Conservation (phyloP, 2,113 vertebrate species). For the Sterna hirundo region DNA sequence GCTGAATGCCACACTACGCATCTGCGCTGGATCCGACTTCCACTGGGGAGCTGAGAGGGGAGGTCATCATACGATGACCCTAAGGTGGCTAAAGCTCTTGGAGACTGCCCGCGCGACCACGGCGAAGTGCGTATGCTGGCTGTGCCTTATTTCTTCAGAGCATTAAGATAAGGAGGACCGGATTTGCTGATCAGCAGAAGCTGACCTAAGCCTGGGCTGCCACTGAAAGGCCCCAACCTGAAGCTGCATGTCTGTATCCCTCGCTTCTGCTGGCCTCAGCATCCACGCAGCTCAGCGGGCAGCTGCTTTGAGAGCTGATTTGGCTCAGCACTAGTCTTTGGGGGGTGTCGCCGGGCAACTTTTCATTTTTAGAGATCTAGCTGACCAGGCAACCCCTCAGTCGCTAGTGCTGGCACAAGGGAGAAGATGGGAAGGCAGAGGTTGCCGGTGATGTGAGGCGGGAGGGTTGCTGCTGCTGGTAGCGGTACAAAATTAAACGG, state of each 20-base stretch:
- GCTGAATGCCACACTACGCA: neutral
- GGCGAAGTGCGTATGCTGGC: neutral
- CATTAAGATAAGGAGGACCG: neutral
- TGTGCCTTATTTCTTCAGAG: neutral
- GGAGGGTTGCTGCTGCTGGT: neutral
- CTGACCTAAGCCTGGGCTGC: constrained; percentile 12
- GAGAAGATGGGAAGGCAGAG: neutral
- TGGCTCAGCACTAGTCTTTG: constrained; percentile 26
- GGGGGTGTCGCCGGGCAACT: neutral
- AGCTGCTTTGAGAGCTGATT: constrained; percentile 46
- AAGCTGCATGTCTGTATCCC: neutral
- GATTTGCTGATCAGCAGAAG: constrained; percentile 48
- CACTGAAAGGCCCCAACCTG: neutral
- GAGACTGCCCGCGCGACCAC: neutral
- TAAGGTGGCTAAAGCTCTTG: neutral
- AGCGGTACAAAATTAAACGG: neutral
- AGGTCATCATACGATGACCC: neutral
- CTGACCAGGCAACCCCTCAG: constrained; percentile 21
- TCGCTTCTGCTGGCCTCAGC: constrained; percentile 49
- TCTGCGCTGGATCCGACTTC: neutral
- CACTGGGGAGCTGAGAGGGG: neutral
- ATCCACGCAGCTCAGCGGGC: neutral
- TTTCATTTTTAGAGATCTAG: constrained; percentile 33
- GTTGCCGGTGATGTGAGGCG: neutral
- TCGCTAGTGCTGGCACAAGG: neutral